Conservation (phyloP, 2,797 vertebrate genomes). For the Silurus aristotelis region DNA sequence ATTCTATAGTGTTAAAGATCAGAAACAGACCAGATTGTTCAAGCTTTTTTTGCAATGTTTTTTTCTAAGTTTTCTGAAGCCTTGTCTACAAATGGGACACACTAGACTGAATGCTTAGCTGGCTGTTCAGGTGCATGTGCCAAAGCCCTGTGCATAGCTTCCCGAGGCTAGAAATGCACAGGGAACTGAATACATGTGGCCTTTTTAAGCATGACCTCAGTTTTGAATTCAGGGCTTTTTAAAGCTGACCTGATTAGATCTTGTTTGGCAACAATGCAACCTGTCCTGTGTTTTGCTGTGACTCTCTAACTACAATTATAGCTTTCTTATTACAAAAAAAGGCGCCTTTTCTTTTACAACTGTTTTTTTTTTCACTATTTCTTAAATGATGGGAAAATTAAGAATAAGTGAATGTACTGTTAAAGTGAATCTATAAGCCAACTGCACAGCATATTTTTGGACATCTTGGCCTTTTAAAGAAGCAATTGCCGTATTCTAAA, state of each 20-base stretch:
- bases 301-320: not conserved
- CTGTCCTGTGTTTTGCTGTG: not conserved
- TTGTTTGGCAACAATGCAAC: conserved; percentile 17
- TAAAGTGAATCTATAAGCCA: conserved; percentile 15
- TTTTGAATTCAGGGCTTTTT: conserved; percentile 15
- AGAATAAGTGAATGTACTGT: conserved; percentile 8
- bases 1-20: not conserved
- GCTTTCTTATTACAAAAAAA: not conserved
- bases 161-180: conserved; percentile 20
- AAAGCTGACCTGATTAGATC: conserved; percentile 26
- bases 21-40: not conserved
- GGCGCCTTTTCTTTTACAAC: not conserved
- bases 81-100: not conserved
- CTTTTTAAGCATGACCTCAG: not conserved
- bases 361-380: not conserved
- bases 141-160: not conserved
- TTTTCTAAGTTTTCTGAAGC: not conserved
- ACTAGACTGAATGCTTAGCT: conserved; percentile 5
- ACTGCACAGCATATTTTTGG: conserved; percentile 26
- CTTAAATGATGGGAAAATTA: conserved; percentile 18
- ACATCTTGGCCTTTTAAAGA: conserved; percentile 40
- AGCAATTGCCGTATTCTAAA: conserved; percentile 35
- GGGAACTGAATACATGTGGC: conserved; percentile 5
- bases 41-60: not conserved
- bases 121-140: not conserved